These are phyloP conservation scores for Mylabris sibirica DNA, from an alignment of 2,888 invertebrate genomes.

Conservation along the genomic window DNA sequence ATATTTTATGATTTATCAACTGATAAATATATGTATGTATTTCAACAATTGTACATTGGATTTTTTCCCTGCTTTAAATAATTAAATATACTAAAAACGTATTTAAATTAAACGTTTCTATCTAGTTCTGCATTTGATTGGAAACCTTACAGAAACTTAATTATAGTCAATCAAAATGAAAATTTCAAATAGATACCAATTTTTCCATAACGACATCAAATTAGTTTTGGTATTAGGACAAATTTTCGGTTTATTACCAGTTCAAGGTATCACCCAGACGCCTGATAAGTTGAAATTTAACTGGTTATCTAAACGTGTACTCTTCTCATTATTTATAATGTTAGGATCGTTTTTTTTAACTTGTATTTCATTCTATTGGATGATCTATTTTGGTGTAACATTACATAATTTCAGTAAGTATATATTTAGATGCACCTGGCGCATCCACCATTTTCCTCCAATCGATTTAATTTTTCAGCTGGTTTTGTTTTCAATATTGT, in stretches of 20 bases:
- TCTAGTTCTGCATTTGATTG: not conserved
- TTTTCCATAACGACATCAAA: conserved; percentile 18
- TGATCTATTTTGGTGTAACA: not conserved
- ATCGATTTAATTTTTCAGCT: conserved; percentile 45
- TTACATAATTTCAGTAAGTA: conserved; percentile 23
- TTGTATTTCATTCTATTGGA: conserved; percentile 16
- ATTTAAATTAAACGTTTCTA: not conserved
- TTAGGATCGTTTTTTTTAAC: conserved; percentile 10
- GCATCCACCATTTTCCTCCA: conserved; percentile 14
- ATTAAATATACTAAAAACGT: not conserved
- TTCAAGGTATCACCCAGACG: conserved; percentile 14
- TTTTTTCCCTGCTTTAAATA: not conserved
- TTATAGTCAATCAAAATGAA: not conserved
- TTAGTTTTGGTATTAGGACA: conserved; percentile 19
- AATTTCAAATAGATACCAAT: not conserved
- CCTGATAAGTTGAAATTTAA: conserved; percentile 15
- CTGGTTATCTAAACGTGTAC: conserved; percentile 21
- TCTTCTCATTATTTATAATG: conserved; percentile 17
- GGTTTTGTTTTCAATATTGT: conserved; percentile 66
- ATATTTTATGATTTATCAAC: not conserved
- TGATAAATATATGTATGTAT: not conserved
- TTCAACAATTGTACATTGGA: not conserved
- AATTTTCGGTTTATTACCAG: conserved; percentile 25
- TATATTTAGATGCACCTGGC: too few species aligned
- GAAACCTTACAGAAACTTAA: not conserved